phyloP scores from a whole-genome alignment of 2,888 invertebrate species.

The Tridacna gigas region DNA sequence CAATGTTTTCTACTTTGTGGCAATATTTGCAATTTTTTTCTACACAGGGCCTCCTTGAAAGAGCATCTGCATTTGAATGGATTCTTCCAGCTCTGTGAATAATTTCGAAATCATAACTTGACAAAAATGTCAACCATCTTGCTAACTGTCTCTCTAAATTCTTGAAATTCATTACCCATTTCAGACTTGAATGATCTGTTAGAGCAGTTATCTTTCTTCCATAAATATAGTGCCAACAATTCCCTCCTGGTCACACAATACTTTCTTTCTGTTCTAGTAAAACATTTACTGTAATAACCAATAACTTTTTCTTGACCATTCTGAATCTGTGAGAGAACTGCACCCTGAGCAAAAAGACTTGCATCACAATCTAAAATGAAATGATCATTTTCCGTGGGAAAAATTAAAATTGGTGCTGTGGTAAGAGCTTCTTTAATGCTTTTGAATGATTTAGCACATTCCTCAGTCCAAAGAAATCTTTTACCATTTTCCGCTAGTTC shows the following conservation, averaged over 20 bases:
- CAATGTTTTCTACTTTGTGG: too few species aligned
- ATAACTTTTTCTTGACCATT: too few species aligned
- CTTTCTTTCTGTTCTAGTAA: background rate
- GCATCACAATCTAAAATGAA: too few species aligned
- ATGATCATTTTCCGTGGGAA: constrained; percentile 22
- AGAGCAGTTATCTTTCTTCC: constrained; percentile 6
- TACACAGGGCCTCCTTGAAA: too few species aligned
- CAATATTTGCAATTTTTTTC: too few species aligned
- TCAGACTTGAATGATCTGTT: constrained; percentile 16
- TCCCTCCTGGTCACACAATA: constrained; percentile 26
- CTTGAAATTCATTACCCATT: constrained; percentile 19
- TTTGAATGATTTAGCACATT: constrained; percentile 28
- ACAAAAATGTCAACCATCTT: too few species aligned
- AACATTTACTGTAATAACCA: too few species aligned
- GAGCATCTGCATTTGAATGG: constrained; percentile 6
- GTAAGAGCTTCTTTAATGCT: constrained; percentile 11
- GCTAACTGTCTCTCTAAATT: constrained; percentile 8
- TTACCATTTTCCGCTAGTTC: constrained; percentile 20
- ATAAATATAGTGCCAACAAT: constrained; percentile 16
- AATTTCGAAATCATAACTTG: constrained; percentile 15
- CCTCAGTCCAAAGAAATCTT: constrained; percentile 29
- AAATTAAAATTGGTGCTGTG: constrained; percentile 19
- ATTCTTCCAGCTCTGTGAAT: constrained; percentile 13
- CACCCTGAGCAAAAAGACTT: background rate
- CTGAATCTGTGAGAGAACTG: too few species aligned